Base-by-base conservation (phyloP, 2,888 invertebrate species). In the Linnaemya vulpina region DNA sequence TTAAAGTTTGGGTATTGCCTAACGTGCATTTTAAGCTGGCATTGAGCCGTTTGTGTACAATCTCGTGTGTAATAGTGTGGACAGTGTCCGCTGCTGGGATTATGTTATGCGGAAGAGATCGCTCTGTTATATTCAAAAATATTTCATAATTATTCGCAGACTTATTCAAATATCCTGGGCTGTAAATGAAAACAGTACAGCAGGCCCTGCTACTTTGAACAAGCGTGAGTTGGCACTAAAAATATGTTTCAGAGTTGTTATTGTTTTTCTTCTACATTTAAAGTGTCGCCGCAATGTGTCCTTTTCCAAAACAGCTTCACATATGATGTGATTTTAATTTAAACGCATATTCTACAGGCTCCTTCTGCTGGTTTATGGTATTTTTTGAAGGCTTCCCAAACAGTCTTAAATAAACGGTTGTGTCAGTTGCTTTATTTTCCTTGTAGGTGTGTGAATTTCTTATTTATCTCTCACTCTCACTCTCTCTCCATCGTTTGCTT, bases 341-440 rank as follows among this genome's bases (percentile, higher is more conserved):
- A 20, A 7, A 20, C 40, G 13, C 30, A 30, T 30, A 60, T 38
- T 67, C 38, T 55, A 35, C 17, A 20, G 10, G 17, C 30, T 49
- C n/a, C 20, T 55, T 77, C 30, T 51, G 43, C 22, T 62, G 65
- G 11, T 55, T n/a, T 53, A 30, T 35, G 25, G 10, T 46, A 51
- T 55, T 70, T 58, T 10, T 22, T 67, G 63, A 51, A 71, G 51
- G 46, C 13, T 53, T 22, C 53, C 7, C n/a, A 43, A 25, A 65
- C 63, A 65, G 58, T 74, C 70, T 84, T 67, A 84, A 84, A 80
- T 73, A 84, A 80, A 71, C 65, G 73, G 80, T 80, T 73, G 46
- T 70, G 53, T n/a, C 46, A 20, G 22, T 71, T 46, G 9, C 17
- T 10, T 53, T 11, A 58, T 10, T 46, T 9, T 77, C 20, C 60